Conservation (phyloP, 92 coral and sea anemone species). For the Phenganax stokvisi region DNA sequence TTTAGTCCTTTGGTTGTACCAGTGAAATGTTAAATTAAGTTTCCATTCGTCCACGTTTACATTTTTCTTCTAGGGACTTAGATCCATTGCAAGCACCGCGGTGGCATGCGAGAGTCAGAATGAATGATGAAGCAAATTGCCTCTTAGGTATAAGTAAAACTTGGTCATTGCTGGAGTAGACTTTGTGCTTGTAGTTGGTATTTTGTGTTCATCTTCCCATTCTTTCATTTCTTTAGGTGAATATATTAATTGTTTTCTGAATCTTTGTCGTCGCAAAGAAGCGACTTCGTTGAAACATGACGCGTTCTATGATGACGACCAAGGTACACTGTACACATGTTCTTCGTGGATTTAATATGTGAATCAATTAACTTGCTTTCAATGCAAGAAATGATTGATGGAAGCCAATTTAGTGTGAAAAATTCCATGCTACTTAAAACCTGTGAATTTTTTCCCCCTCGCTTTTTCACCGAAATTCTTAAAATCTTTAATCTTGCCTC, state of each 20-base stretch:
- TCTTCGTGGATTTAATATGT: no score
- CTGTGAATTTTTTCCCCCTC: no score
- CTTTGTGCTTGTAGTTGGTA: neutral
- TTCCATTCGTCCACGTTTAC: neutral
- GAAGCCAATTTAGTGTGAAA: no score
- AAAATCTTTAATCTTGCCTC: no score
- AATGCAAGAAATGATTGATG: no score
- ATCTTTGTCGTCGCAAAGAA: slow-evolving; percentile 79
- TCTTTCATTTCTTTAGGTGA: slow-evolving; percentile 56
- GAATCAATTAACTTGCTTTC: no score
- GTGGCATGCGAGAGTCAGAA: slow-evolving; percentile 89
- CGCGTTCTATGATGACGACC: slow-evolving; percentile 50
- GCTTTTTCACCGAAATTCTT: no score
- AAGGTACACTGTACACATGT: neutral
- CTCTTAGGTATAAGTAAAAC: slow-evolving; percentile 60
- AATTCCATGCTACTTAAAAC: no score
- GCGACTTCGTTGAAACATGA: slow-evolving; percentile 63
- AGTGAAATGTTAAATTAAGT: neutral
- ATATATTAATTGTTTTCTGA: slow-evolving; percentile 67
- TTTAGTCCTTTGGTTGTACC: neutral
- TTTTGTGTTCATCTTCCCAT: neutral
- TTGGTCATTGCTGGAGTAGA: neutral
- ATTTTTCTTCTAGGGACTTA: slow-evolving; percentile 60
- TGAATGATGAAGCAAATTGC: slow-evolving; percentile 89
- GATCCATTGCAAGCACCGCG: slow-evolving; percentile 99